Conservation (phyloP, 2,797 vertebrate genomes). For the Enteromius afrohamiltoni region DNA sequence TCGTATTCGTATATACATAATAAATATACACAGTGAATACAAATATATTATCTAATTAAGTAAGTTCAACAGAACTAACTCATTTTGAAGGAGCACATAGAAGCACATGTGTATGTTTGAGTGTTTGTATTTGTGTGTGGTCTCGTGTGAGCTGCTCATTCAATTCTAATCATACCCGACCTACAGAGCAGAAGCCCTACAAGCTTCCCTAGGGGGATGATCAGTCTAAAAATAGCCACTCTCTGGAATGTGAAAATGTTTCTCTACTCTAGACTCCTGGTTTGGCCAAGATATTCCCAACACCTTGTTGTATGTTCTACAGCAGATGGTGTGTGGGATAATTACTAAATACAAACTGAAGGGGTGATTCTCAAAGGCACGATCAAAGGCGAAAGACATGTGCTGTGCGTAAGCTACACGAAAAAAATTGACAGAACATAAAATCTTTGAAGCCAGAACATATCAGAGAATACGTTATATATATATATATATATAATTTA, state of each 20-base stretch:
- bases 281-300: constrained; percentile 49
- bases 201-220: constrained; percentile 24
- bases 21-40: no score
- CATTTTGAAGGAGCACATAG: not conserved
- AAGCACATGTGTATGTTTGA: not conserved
- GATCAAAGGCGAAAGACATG: not conserved
- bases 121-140: constrained; percentile 19
- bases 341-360: constrained; percentile 44
- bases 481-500: not conserved
- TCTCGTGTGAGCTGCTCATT: constrained; percentile 31
- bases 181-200: constrained; percentile 37
- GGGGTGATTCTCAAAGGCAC: constrained; percentile 5
- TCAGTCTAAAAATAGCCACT: constrained; percentile 53
- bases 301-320: constrained; percentile 42
- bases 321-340: constrained; percentile 54
- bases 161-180: constrained; percentile 29
- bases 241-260: constrained; percentile 54
- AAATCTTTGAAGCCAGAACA: not conserved
- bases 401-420: not conserved
- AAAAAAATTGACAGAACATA: not conserved
- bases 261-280: constrained; percentile 39
- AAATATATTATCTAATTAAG: no score
- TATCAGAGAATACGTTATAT: not conserved
- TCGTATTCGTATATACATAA: no score
- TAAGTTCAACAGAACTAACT: not conserved